Conservation (phyloP, 1,140 invertebrate genomes). For the Calosoma granatense region DNA sequence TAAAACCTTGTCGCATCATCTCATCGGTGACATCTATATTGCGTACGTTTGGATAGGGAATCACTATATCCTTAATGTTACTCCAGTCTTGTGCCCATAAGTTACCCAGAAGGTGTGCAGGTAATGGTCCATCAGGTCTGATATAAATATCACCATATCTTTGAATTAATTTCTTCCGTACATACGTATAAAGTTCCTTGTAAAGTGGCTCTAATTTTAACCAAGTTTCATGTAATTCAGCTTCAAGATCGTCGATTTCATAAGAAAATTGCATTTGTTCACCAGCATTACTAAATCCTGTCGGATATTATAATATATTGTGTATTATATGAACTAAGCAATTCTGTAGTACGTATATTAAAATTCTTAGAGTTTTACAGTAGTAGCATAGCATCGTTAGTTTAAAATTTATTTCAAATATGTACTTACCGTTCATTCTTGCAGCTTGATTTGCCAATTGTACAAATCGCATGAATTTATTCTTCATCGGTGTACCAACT, state of each 20-base stretch:
- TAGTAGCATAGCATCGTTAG: too few species aligned
- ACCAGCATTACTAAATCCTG: slow-evolving; percentile 66
- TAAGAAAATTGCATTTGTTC: slow-evolving; percentile 62
- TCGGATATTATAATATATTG: slow-evolving; percentile 11
- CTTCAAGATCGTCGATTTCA: slow-evolving; percentile 57
- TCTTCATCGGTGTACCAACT: slow-evolving; percentile 61
- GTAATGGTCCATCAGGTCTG: slow-evolving; percentile 59
- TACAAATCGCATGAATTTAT: slow-evolving; percentile 66
- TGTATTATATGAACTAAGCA: slow-evolving; percentile 10
- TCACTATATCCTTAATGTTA: slow-evolving; percentile 64
- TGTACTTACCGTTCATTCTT: slow-evolving; percentile 53
- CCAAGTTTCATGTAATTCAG: slow-evolving; percentile 60
- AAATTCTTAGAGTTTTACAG: too few species aligned
- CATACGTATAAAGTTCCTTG: slow-evolving; percentile 77
- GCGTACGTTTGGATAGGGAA: slow-evolving; percentile 62
- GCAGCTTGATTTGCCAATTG: slow-evolving; percentile 72
- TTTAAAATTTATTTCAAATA: too few species aligned
- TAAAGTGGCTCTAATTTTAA: slow-evolving; percentile 68
- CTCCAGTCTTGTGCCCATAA: slow-evolving; percentile 81
- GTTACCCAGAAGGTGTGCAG: slow-evolving; percentile 69
- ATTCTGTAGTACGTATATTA: too few species aligned
- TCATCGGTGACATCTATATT: slow-evolving; percentile 64
- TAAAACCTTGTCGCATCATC: slow-evolving; percentile 63
- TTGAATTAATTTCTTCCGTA: slow-evolving; percentile 57
- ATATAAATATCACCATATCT: slow-evolving; percentile 55